Percentiles rank a stretch among this genome's conserved stretches.
Conservation (phyloP, 1,140 invertebrate genomes). For the Solenopsis fugax region DNA sequence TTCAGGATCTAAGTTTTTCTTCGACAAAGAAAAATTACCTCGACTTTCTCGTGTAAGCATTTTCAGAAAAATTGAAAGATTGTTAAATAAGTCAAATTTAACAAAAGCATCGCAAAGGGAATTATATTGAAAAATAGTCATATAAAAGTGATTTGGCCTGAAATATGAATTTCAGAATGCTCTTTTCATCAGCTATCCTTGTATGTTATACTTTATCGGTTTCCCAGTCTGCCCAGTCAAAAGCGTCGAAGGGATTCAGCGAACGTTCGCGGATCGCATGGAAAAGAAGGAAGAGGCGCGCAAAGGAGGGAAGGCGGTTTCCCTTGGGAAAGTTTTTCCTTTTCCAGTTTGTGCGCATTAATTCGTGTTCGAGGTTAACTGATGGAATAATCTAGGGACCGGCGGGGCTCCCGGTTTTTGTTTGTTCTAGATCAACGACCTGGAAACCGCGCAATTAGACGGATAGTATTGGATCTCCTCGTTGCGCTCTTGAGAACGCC, state of each 20-base stretch:
- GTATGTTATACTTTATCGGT: conserved; percentile 1
- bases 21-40: background rate
- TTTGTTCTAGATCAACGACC: conserved; percentile 60
- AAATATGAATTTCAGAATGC: background rate
- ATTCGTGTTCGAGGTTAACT: conserved; percentile 54
- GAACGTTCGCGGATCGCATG: background rate
- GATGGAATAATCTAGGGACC: conserved; percentile 43
- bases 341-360: conserved; percentile 31
- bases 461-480: conserved; percentile 39
- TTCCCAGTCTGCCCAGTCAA: background rate
- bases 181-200: background rate
- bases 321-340: conserved; percentile 61
- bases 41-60: background rate
- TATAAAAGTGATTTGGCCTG: background rate
- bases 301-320: conserved; percentile 26
- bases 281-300: background rate
- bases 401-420: conserved; percentile 21
- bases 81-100: background rate
- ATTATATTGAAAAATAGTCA: no score
- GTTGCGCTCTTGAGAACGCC: conserved; percentile 41
- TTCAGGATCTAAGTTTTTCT: background rate
- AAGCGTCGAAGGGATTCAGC: background rate
- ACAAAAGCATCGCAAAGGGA: background rate
- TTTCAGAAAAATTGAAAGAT: background rate
- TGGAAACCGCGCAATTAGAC: conserved; percentile 56